A percentile compares a stretch with the other conserved stretches of the same genome.
phyloP scores from a whole-genome alignment of 2,797 vertebrate genomes.

The Notoglanidium macrostoma region DNA sequence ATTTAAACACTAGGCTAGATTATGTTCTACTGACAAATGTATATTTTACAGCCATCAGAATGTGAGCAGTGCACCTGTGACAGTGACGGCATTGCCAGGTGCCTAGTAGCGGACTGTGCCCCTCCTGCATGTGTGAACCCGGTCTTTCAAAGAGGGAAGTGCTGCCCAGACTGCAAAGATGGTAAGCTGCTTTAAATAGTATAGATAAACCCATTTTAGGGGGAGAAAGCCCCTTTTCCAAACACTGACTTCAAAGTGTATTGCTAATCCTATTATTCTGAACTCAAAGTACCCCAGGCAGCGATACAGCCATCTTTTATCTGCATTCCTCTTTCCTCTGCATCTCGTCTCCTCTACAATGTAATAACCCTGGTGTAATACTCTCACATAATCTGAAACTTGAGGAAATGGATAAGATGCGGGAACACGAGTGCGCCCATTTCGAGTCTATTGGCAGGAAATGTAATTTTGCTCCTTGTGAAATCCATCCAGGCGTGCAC shows the following conservation, averaged over 20 bases:
- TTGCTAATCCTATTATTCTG: conserved; percentile 14
- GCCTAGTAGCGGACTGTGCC: conserved; percentile 83
- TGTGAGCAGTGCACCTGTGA: conserved; percentile 86
- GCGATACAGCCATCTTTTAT: not conserved
- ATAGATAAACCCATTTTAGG: not conserved
- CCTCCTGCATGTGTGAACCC: conserved; percentile 84
- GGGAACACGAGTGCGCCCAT: not conserved
- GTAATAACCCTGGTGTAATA: conserved; percentile 38
- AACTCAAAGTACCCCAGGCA: not conserved
- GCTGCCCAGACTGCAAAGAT: conserved; percentile 82
- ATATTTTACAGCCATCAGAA: conserved; percentile 76
- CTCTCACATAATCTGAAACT: conserved; percentile 31
- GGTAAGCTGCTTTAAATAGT: conserved; percentile 64
- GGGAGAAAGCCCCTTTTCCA: not conserved
- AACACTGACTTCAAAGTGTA: not conserved
- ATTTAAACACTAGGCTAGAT: not conserved
- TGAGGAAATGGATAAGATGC: conserved; percentile 27
- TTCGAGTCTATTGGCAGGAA: conserved; percentile 21
- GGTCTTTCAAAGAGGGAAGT: conserved; percentile 79
- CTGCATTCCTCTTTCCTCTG: not conserved
- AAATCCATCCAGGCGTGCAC: conserved; percentile 22
- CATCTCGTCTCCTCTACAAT: not conserved
- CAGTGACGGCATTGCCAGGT: conserved; percentile 80
- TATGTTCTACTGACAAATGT: not conserved
- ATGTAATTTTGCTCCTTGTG: conserved; percentile 31